A percentile compares a stretch with the other conserved stretches of the same genome.
phyloP scores from a whole-genome alignment of 1,140 invertebrate species.

The Rhyzopertha dominica region DNA sequence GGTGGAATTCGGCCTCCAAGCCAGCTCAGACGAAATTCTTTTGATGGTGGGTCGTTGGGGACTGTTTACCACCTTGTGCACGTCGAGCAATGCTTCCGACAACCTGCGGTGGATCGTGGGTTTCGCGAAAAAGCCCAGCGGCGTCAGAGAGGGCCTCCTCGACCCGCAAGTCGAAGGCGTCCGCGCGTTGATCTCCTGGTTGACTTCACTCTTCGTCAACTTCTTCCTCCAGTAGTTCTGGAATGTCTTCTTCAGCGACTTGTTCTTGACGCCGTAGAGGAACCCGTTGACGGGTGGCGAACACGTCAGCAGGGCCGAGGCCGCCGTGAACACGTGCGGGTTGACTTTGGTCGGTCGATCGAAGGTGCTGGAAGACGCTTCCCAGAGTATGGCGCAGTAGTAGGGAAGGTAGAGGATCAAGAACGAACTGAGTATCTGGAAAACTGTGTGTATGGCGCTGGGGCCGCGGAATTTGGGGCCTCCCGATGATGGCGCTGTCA shows the following conservation, averaged over 20 bases:
- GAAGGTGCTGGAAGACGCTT: slow-evolving; percentile 45
- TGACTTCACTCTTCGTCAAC: slow-evolving; percentile 70
- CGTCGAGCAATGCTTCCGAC: slow-evolving; percentile 60
- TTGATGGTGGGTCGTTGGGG: slow-evolving; percentile 44
- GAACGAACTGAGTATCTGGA: slow-evolving; percentile 66
- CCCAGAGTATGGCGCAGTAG: slow-evolving; percentile 66
- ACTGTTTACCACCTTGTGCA: slow-evolving; percentile 36
- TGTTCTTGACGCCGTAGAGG: slow-evolving; percentile 71
- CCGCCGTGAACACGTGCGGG: slow-evolving; percentile 54
- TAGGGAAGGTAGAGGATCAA: slow-evolving; percentile 69
- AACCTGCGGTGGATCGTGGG: slow-evolving; percentile 57
- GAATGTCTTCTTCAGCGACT: slow-evolving; percentile 63
- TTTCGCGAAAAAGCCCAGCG: slow-evolving; percentile 57
- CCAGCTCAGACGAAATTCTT: slow-evolving; percentile 45
- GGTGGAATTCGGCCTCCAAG: slow-evolving; percentile 41
- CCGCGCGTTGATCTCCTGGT: slow-evolving; percentile 71
- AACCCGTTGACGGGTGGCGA: slow-evolving; percentile 69
- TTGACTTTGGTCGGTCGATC: slow-evolving; percentile 36
- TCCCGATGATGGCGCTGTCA: slow-evolving; percentile 51
- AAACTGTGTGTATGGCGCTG: slow-evolving; percentile 63
- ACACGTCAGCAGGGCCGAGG: slow-evolving; percentile 59
- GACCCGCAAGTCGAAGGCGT: slow-evolving; percentile 72
- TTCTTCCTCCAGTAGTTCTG: slow-evolving; percentile 76
- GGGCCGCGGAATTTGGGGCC: slow-evolving; percentile 55
- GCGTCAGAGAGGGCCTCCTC: slow-evolving; percentile 63